phyloP scores from a whole-genome alignment of 2,113 vertebrate species.

The Panurus biarmicus region DNA sequence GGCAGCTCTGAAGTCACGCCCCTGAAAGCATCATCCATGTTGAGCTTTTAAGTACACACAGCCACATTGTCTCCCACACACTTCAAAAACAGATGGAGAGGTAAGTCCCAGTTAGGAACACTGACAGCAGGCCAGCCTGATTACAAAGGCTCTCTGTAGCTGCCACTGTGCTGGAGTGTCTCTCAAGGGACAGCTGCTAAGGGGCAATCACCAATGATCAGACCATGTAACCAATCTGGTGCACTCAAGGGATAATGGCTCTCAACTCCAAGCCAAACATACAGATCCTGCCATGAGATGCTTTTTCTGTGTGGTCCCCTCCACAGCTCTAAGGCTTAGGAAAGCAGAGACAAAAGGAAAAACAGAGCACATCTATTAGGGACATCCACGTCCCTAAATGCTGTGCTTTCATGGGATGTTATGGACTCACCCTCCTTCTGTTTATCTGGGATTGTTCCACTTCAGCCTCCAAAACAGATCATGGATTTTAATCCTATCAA shows the following conservation, averaged over 20 bases:
- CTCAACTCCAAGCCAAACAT: neutral
- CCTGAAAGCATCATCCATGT: neutral
- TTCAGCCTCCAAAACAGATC: neutral
- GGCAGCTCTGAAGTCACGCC: accelerated
- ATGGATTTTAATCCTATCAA: neutral
- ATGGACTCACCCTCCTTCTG: neutral
- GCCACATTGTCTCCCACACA: neutral
- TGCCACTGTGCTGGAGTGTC: neutral
- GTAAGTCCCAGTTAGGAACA: neutral
- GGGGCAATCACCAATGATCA: neutral
- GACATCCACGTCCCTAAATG: neutral
- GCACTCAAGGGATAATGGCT: neutral
- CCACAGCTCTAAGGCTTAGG: neutral
- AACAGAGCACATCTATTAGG: neutral
- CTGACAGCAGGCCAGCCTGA: neutral
- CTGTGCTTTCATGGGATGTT: neutral
- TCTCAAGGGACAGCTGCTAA: neutral
- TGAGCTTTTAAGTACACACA: neutral
- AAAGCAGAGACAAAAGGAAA: neutral
- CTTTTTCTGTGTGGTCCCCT: neutral
- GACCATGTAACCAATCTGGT: neutral
- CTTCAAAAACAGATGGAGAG: neutral
- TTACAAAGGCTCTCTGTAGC: neutral
- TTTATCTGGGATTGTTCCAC: neutral
- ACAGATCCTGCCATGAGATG: neutral